Percentiles rank a stretch among this genome's conserved stretches.
These are phyloP conservation scores for Graptemys geographica DNA, from an alignment of 2,797 vertebrate genomes.

Conservation along the genomic window DNA sequence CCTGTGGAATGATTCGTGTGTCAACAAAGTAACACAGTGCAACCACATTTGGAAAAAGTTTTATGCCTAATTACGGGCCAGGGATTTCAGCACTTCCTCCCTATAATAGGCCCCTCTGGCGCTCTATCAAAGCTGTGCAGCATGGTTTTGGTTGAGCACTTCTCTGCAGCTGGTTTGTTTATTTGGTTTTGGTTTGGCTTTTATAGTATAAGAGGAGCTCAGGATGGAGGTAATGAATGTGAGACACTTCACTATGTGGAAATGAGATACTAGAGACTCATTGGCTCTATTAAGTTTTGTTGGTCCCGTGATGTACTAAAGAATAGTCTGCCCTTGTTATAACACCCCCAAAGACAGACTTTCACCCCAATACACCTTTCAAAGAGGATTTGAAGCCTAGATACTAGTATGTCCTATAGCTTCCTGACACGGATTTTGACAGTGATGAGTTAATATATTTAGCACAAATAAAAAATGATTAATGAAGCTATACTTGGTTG, in stretches of 20 bases:
- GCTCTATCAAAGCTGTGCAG: not conserved
- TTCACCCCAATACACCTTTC: not conserved
- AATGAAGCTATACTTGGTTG: not conserved
- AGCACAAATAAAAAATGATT: not conserved
- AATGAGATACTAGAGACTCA: not conserved
- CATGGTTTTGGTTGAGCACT: not conserved
- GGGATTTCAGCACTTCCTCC: slow-evolving; percentile 39
- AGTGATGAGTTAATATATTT: not conserved
- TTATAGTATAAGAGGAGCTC: not conserved
- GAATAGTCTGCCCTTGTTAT: not conserved
- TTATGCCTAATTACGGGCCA: slow-evolving; percentile 41
- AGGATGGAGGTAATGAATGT: not conserved
- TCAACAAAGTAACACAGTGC: slow-evolving; percentile 58
- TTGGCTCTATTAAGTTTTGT: not conserved
- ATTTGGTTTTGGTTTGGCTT: slow-evolving; percentile 21
- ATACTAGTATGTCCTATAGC: not conserved
- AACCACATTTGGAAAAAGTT: slow-evolving; percentile 62
- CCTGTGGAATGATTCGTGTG: slow-evolving; percentile 59
- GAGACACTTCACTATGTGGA: not conserved
- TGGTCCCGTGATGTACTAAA: not conserved
- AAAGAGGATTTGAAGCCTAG: not conserved
- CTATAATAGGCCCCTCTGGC: not conserved
- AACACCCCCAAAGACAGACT: not conserved
- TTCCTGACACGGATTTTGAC: slow-evolving; percentile 2
- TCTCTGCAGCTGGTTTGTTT: not conserved